These are phyloP conservation scores for Cinclus mexicanus DNA, from an alignment of 2,113 vertebrate species.

Conservation along the genomic window DNA sequence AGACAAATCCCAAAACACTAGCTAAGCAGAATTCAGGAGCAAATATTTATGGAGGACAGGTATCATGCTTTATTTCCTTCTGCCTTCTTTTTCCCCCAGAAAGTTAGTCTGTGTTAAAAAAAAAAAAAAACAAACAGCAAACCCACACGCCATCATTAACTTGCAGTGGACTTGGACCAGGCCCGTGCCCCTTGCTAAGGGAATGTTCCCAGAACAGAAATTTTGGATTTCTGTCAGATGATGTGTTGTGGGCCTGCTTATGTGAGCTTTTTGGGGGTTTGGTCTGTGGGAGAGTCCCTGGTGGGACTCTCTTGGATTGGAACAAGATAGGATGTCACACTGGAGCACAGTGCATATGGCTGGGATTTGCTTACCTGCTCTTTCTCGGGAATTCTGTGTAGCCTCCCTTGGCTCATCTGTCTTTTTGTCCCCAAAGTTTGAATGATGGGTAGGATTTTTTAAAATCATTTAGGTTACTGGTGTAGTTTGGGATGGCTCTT, in stretches of 20 bases:
- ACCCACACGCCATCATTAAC: neutral
- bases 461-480: neutral
- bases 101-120: neutral
- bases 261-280: neutral
- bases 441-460: neutral
- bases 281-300: neutral
- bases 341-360: rapidly evolving
- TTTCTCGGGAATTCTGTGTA: neutral
- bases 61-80: neutral
- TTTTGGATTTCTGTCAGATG: neutral
- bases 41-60: neutral
- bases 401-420: neutral
- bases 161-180: neutral
- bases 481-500: neutral
- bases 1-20: neutral
- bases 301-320: neutral
- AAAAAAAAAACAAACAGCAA: neutral
- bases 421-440: neutral
- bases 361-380: neutral
- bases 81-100: neutral
- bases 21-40: neutral
- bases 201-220: neutral
- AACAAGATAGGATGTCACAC: rapidly evolving
- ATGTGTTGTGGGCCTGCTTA: neutral
- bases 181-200: rapidly evolving